Base-by-base conservation (phyloP, 2,113 vertebrate species). In the Megaleporinus macrocephalus region DNA sequence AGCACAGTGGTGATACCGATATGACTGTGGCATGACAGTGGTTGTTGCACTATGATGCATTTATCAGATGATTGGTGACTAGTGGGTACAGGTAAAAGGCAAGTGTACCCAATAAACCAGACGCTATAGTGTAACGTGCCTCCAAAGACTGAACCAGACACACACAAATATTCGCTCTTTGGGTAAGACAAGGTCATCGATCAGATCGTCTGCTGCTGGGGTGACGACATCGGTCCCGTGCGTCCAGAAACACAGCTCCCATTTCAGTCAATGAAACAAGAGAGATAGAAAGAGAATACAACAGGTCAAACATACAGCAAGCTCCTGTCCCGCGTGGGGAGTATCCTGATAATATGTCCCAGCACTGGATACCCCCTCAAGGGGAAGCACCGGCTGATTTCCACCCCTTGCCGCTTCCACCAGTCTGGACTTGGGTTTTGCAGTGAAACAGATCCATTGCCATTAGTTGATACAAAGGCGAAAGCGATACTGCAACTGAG, bases 191-290 rank as follows among this genome's bases (percentile, higher is more conserved):
- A 14, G 49, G 49, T 55, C 47, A 73, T 73, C 18, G 49, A 30
- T 55, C 36, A 44, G 20, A 22, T 41, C 20, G 20, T 13, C 33
- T 13, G 36, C 53, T 55, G 63, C 41, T 6, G 36, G n/a, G 9
- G 65, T 75, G 70, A 71, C 41, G 29, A 79, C 84, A 75, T 51
- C 36, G 5, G 51, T 20, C 47, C 24, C 15, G 2, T 53, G 7
- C 3, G 13, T 24, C 13, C n/a, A 68, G 14, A 16, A 6, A 53
- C 27, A 10, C 26, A 12, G 62, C 71, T 86, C 47, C n/a, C 24
- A 41, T 86, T 84, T 76, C 85, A 84, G 41, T 81, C 74, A 47
- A 53, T 5, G 14, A 74, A 47, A 63, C 57, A 47, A 76, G 53
- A 47, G 29, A 33, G 68, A 79, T 18, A 24, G 63, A 69, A 55